These are phyloP conservation scores for Magallana angulata DNA, from an alignment of 1,140 invertebrate genomes.

Conservation along the genomic window DNA sequence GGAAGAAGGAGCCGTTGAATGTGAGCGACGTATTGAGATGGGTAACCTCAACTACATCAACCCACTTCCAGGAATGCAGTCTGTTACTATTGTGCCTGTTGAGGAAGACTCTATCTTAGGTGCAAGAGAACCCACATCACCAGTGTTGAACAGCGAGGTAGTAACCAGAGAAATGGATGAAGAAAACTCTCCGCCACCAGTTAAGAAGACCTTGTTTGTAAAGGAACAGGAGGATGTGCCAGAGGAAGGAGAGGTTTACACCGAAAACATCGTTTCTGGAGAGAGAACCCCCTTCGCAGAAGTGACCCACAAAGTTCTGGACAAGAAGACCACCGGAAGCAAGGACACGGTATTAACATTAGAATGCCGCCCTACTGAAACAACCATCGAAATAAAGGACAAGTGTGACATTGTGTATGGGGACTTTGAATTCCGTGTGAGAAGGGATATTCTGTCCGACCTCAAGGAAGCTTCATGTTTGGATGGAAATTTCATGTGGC, in stretches of 20 bases:
- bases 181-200: background rate
- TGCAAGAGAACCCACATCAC: background rate
- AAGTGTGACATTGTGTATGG: too few relatives aligned
- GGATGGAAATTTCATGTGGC: constrained; percentile 30
- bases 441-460: too few relatives aligned
- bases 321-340: too few relatives aligned
- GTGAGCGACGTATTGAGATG: background rate
- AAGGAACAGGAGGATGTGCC: background rate
- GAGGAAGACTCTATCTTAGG: background rate
- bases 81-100: background rate
- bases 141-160: background rate
- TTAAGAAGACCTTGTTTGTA: background rate
- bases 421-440: too few relatives aligned
- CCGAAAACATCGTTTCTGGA: too few relatives aligned
- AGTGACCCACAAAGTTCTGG: too few relatives aligned
- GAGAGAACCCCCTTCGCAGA: too few relatives aligned
- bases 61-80: background rate
- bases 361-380: too few relatives aligned
- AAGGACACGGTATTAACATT: too few relatives aligned
- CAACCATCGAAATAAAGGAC: too few relatives aligned
- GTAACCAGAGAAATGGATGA: background rate
- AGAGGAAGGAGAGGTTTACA: too few relatives aligned
- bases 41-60: background rate
- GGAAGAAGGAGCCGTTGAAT: background rate
- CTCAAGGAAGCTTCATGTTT: background rate